Conservation (phyloP, 2,113 vertebrate genomes). For the Myiagra hebetior region DNA sequence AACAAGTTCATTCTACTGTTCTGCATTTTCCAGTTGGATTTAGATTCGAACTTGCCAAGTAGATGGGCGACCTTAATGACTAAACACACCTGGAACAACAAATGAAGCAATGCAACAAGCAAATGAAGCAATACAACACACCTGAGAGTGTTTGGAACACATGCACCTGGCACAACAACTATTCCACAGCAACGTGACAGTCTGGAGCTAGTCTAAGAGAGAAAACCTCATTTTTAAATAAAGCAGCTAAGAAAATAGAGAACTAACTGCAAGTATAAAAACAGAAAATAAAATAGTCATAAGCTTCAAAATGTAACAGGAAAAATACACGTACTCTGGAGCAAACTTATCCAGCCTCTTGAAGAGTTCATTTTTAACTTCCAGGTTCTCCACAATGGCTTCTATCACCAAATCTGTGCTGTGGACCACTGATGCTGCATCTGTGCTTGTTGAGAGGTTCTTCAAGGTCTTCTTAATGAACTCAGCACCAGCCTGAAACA, state of each 20-base stretch:
- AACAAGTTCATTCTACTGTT: not conserved
- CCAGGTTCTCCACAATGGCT: constrained; percentile 92
- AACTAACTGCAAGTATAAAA: not conserved
- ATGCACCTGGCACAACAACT: not conserved
- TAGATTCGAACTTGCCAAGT: not conserved
- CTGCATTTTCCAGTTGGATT: not conserved
- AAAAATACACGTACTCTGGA: constrained; percentile 79
- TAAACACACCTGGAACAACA: not conserved
- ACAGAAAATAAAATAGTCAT: not conserved
- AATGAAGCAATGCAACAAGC: not conserved
- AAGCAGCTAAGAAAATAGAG: not conserved
- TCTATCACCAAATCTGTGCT: constrained; percentile 90
- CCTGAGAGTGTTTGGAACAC: not conserved
- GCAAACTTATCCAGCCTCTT: constrained; percentile 88
- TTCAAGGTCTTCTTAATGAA: constrained; percentile 85
- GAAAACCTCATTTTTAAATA: not conserved
- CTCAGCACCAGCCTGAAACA: constrained; percentile 81
- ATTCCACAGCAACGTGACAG: not conserved
- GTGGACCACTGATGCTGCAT: constrained; percentile 79
- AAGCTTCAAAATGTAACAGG: not conserved
- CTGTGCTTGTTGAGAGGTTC: constrained; percentile 81
- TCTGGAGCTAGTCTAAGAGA: not conserved
- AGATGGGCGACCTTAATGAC: not conserved
- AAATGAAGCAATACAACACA: not conserved
- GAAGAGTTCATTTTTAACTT: constrained; percentile 89